A percentile compares a stretch with the other conserved stretches of the same genome.
Conservation (phyloP, 2,888 invertebrate genomes). For the Anthrax anthrax region DNA sequence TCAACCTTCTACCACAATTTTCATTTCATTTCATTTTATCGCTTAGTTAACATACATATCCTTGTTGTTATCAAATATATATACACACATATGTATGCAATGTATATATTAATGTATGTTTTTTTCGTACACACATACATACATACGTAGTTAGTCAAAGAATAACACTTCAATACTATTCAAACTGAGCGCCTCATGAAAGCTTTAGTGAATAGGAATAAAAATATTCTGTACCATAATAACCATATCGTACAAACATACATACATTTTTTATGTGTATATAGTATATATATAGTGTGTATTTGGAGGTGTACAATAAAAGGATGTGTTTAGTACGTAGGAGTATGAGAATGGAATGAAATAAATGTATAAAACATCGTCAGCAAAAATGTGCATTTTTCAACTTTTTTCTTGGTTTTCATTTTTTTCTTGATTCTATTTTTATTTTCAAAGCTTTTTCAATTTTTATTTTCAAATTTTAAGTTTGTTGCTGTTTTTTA, state of each 20-base stretch:
- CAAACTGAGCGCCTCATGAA: neutral
- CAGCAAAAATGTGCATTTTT: neutral
- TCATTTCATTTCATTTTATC: too few relatives aligned
- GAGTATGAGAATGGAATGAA: neutral
- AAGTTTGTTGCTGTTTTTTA: slow-evolving; percentile 1
- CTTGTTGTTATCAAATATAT: too few relatives aligned
- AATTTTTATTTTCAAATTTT: neutral
- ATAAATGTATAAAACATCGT: neutral
- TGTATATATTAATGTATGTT: too few relatives aligned
- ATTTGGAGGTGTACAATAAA: neutral
- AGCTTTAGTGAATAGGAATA: neutral
- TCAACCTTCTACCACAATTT: too few relatives aligned
- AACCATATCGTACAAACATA: too few relatives aligned
- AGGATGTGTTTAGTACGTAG: too few relatives aligned
- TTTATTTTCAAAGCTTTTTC: neutral
- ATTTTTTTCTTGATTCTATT: neutral
- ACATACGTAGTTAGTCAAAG: neutral
- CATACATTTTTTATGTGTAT: too few relatives aligned
- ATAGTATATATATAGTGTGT: too few relatives aligned
- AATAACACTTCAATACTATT: neutral
- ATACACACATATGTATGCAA: too few relatives aligned
- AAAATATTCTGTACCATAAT: too few relatives aligned
- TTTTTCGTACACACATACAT: too few relatives aligned
- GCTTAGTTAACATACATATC: too few relatives aligned
- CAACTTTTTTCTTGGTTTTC: neutral